Conservation (phyloP, 2,113 vertebrate genomes). For the Phasianus colchicus region DNA sequence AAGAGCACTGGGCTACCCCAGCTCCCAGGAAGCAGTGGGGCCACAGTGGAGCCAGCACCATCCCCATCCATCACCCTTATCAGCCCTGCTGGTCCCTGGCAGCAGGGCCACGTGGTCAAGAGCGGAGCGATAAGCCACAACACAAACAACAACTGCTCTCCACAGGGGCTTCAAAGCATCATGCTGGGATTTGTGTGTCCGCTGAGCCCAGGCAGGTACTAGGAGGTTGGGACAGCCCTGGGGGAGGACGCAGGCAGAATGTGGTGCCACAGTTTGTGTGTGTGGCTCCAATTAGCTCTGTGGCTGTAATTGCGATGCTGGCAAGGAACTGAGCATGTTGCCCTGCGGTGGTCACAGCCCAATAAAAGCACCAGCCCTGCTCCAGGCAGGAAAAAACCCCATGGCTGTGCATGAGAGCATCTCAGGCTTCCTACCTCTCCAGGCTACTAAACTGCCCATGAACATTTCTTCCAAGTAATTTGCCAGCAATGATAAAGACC, state of each 20-base stretch:
- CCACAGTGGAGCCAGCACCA: slow-evolving; percentile 89
- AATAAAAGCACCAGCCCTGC: neutral
- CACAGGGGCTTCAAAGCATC: slow-evolving; percentile 85
- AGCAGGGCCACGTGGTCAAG: slow-evolving; percentile 62
- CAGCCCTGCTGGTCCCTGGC: slow-evolving; percentile 77
- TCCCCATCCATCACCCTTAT: slow-evolving; percentile 96
- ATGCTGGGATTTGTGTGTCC: slow-evolving; percentile 61
- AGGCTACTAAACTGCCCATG: neutral
- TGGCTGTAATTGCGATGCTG: neutral
- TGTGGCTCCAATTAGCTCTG: accelerated
- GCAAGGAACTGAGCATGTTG: neutral
- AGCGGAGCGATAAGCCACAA: slow-evolving; percentile 77
- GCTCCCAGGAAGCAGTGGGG: slow-evolving; percentile 84
- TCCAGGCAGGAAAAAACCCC: neutral
- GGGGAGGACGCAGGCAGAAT: accelerated
- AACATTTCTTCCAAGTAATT: neutral
- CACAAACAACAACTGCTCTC: slow-evolving; percentile 85
- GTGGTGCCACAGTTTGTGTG: accelerated
- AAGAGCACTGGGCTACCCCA: slow-evolving; percentile 74
- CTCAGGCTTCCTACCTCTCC: accelerated
- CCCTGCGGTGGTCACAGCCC: accelerated
- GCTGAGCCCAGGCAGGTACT: slow-evolving; percentile 10
- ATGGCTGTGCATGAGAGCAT: accelerated
- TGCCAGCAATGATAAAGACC: accelerated
- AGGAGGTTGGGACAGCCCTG: neutral